Conservation (phyloP, 1,140 invertebrate species). For the Brachionus sp. region DNA sequence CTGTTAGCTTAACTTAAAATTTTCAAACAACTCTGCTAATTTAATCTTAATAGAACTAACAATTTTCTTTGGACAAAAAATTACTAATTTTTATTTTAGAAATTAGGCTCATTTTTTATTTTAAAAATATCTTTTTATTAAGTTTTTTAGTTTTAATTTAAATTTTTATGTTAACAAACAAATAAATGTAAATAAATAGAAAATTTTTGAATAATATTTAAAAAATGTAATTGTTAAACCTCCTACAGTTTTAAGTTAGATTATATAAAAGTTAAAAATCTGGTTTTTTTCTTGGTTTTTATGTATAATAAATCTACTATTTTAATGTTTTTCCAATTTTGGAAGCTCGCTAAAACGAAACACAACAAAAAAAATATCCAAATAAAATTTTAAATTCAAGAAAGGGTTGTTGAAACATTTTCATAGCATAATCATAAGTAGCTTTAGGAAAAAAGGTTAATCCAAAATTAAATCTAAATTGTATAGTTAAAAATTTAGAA, state of each 20-base stretch:
- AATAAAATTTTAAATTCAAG: too few relatives aligned
- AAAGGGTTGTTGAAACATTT: too few relatives aligned
- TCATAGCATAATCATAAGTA: too few relatives aligned
- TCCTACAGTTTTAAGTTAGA: background rate
- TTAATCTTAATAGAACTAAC: background rate
- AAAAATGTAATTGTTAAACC: background rate
- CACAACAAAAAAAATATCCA: background rate
- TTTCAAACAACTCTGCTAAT: background rate
- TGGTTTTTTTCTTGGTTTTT: background rate
- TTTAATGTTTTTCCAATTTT: background rate
- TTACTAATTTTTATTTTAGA: background rate
- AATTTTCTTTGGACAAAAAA: background rate
- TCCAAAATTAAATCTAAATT: background rate
- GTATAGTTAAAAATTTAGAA: background rate
- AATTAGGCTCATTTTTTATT: background rate
- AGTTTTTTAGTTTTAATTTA: background rate
- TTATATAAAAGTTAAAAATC: background rate
- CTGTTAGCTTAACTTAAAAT: background rate
- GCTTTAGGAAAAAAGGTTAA: background rate
- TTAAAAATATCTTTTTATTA: background rate
- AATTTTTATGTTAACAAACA: background rate
- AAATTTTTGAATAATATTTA: background rate
- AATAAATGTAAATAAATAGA: background rate
- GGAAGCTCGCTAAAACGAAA: background rate
- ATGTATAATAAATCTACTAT: background rate